Conservation (phyloP, 2,113 vertebrate species). For the Uria lomvia region DNA sequence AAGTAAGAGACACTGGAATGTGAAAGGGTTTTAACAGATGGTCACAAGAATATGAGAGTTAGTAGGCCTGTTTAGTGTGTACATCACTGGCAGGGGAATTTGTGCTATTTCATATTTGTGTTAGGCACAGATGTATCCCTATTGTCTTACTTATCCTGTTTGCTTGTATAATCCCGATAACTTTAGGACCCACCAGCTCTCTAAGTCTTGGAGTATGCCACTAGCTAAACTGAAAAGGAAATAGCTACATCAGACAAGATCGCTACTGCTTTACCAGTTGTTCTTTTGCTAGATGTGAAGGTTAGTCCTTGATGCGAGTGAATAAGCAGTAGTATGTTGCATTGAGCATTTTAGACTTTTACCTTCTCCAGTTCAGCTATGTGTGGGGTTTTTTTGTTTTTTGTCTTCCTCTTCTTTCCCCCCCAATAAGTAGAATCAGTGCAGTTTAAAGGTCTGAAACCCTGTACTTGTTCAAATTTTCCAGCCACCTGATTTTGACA, state of each 20-base stretch:
- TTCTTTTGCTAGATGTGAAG: not conserved
- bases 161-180: not conserved
- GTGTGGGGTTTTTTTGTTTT: not conserved
- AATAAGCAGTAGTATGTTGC: not conserved
- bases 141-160: not conserved
- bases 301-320: not conserved
- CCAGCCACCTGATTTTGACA: not conserved
- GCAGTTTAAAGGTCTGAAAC: not conserved
- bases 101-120: not conserved
- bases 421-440: not conserved
- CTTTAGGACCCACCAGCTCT: not conserved
- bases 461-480: not conserved
- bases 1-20: constrained; percentile 41
- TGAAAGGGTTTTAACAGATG: not conserved
- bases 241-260: not conserved
- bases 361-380: not conserved
- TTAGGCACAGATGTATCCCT: not conserved
- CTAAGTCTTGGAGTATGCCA: not conserved
- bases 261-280: not conserved
- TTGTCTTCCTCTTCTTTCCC: not conserved
- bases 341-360: not conserved
- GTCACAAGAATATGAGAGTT: not conserved
- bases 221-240: not conserved
- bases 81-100: not conserved
- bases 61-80: not conserved